These are phyloP conservation scores for Penelope pileata DNA, from an alignment of 2,113 vertebrate genomes.

Conservation along the genomic window DNA sequence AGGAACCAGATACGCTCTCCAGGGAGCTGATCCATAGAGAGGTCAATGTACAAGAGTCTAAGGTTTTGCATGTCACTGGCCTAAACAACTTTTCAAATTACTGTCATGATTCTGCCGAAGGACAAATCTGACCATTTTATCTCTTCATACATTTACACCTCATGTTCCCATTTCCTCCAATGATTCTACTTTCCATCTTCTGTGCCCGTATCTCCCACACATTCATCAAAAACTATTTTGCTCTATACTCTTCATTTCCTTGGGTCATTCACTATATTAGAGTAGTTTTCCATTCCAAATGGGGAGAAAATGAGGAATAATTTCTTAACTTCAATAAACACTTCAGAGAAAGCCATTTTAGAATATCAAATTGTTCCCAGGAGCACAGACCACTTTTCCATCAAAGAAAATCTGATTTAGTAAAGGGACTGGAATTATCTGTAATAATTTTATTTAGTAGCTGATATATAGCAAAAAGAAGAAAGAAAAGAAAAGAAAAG, in stretches of 20 bases:
- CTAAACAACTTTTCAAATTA: background rate
- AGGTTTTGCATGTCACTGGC: background rate
- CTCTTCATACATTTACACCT: background rate
- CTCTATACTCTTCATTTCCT: slow-evolving; percentile 2
- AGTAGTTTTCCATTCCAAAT: slow-evolving; percentile 42
- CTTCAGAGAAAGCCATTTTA: slow-evolving; percentile 37
- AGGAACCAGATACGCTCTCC: background rate
- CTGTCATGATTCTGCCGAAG: background rate
- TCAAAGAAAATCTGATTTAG: slow-evolving; percentile 22
- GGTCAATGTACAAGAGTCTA: background rate
- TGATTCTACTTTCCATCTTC: background rate
- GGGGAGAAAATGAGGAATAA: slow-evolving; percentile 2
- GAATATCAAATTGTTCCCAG: slow-evolving; percentile 37
- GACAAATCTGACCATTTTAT: background rate
- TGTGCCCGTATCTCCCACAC: background rate
- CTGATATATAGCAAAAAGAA: background rate
- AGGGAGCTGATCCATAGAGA: background rate
- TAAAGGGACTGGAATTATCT: slow-evolving; percentile 6
- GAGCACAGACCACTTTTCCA: slow-evolving; percentile 14
- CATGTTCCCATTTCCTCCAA: background rate
- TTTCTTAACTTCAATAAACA: slow-evolving; percentile 47
- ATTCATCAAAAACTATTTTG: slow-evolving; percentile 9
- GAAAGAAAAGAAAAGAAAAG: too few species aligned
- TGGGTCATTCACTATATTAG: slow-evolving; percentile 10
- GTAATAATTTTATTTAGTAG: slow-evolving; percentile 45